Percentiles rank a stretch among this genome's conserved stretches.
These are phyloP conservation scores for Pithys albifrons DNA, from an alignment of 2,113 vertebrate genomes.

Conservation along the genomic window DNA sequence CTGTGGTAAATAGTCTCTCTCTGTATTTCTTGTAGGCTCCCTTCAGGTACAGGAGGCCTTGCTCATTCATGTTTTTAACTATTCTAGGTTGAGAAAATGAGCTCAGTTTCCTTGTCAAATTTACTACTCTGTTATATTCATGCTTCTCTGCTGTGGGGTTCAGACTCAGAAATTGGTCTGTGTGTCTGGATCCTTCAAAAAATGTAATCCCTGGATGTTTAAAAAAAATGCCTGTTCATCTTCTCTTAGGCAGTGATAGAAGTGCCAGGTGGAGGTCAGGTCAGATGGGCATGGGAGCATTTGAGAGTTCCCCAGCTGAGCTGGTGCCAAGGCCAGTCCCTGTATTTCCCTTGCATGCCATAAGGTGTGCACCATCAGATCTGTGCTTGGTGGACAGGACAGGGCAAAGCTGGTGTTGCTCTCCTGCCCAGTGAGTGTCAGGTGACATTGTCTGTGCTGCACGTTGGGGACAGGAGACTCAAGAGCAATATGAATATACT, in stretches of 20 bases:
- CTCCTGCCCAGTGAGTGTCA: not conserved
- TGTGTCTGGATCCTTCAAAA: not conserved
- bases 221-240: not conserved
- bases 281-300: not conserved
- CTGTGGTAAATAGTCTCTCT: not conserved
- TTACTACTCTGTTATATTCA: not conserved
- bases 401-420: not conserved
- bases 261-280: not conserved
- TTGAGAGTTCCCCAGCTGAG: not conserved
- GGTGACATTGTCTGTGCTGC: not conserved
- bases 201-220: not conserved
- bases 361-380: not conserved
- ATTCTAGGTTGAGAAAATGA: not conserved
- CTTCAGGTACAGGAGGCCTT: not conserved
- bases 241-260: not conserved
- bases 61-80: not conserved
- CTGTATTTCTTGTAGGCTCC: not conserved
- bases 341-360: not conserved
- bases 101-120: not conserved
- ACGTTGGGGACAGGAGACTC: not conserved
- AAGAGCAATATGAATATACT: not conserved
- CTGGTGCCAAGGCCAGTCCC: not conserved
- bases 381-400: not conserved
- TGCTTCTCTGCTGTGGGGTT: not conserved
- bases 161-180: not conserved